Percentiles rank a stretch among this genome's conserved stretches.
Evolutionary conservation across 2,797 vertebrate species (phyloP).

Genomic region (Margarornis squamiger): DNA sequence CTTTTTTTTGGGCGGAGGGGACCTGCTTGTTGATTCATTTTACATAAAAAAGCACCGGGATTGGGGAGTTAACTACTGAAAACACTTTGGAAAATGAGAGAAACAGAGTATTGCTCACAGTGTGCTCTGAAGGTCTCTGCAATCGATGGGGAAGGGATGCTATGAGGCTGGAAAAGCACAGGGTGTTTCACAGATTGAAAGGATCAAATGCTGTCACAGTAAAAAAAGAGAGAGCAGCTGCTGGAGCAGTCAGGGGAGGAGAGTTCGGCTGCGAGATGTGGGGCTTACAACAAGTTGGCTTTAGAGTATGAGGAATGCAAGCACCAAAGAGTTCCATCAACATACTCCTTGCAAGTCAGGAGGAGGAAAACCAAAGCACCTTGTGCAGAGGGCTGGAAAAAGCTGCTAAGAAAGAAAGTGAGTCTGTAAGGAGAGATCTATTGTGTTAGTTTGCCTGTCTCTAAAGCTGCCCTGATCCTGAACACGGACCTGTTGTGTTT

Average conservation of each 20-base stretch:
- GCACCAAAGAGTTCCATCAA: neutral
- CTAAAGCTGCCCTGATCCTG: neutral
- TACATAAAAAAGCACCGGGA: fast-evolving
- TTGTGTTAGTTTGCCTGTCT: neutral
- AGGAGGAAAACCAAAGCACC: neutral
- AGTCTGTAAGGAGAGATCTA: neutral
- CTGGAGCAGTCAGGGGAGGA: neutral
- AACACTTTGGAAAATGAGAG: neutral
- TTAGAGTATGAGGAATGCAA: neutral
- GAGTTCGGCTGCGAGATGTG: neutral
- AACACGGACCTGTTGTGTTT: neutral
- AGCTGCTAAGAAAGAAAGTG: neutral
- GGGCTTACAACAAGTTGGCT: neutral
- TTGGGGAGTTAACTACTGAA: neutral
- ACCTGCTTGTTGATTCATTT: neutral
- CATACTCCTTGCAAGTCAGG: neutral
- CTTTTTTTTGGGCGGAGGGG: fast-evolving
- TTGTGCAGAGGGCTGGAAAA: neutral
- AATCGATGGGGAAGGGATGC: neutral
- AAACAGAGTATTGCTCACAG: neutral
- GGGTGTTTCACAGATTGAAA: neutral
- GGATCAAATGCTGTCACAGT: neutral
- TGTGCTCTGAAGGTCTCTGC: neutral
- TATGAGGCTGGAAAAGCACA: neutral
- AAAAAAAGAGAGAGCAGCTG: neutral